Percentiles rank a stretch among this genome's conserved stretches.
These are phyloP conservation scores for Torymus auratus DNA, from an alignment of 2,888 invertebrate species.

Conservation along the genomic window DNA sequence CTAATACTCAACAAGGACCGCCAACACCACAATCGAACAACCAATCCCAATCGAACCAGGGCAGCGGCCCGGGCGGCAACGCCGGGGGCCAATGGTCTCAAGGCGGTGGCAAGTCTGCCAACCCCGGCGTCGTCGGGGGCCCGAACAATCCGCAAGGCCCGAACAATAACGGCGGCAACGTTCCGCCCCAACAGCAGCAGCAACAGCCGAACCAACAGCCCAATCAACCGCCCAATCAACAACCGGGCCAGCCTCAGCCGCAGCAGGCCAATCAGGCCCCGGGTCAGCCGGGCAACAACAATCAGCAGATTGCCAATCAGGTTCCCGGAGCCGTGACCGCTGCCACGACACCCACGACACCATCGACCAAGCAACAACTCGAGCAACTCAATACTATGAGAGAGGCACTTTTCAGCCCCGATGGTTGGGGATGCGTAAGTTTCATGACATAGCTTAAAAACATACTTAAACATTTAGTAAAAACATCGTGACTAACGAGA, in stretches of 20 bases:
- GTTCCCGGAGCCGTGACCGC: slow-evolving; percentile 65
- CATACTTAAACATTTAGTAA: too few relatives aligned
- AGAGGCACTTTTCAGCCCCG: slow-evolving; percentile 92
- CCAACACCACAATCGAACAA: slow-evolving; percentile 77
- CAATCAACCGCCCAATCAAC: slow-evolving; percentile 66
- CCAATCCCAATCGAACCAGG: slow-evolving; percentile 70
- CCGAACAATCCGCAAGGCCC: slow-evolving; percentile 70
- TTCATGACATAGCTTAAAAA: not conserved
- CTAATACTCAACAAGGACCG: slow-evolving; percentile 77
- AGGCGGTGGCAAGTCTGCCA: slow-evolving; percentile 59
- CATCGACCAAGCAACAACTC: slow-evolving; percentile 87
- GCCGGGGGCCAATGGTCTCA: slow-evolving; percentile 44
- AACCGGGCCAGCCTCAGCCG: slow-evolving; percentile 46
- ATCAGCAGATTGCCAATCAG: slow-evolving; percentile 68
- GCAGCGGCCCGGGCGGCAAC: slow-evolving; percentile 61
- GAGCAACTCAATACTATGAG: slow-evolving; percentile 94
- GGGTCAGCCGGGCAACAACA: slow-evolving; percentile 66
- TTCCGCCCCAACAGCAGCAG: slow-evolving; percentile 63
- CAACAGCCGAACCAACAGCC: slow-evolving; percentile 65
- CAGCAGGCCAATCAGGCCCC: slow-evolving; percentile 59
- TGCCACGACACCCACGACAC: slow-evolving; percentile 78
- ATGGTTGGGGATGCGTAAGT: slow-evolving; percentile 95
- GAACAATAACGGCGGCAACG: slow-evolving; percentile 67
- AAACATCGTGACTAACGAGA: too few relatives aligned
- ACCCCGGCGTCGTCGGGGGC: slow-evolving; percentile 59